Evolutionary conservation across 2,113 vertebrate genomes (phyloP).

Genomic region (Microcebus murinus): DNA sequence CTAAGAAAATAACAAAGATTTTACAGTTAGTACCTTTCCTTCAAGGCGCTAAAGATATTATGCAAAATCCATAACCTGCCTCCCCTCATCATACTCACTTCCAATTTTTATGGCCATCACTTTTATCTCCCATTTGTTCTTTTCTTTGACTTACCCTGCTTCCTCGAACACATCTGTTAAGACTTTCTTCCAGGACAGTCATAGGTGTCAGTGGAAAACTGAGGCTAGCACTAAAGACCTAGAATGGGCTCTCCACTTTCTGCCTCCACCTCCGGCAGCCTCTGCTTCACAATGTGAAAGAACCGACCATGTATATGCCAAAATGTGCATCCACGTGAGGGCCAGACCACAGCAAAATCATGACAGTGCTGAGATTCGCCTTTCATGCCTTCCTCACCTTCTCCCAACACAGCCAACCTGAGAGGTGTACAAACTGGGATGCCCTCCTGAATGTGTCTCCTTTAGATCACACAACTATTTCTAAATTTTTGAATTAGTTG

Average conservation of each 20-base stretch:
- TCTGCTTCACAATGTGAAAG: background rate
- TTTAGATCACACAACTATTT: background rate
- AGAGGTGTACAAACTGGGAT: background rate
- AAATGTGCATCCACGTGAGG: background rate
- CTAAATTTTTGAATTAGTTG: background rate
- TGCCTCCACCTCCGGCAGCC: background rate
- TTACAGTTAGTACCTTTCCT: background rate
- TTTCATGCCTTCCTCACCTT: background rate
- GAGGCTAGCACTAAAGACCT: background rate
- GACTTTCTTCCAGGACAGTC: background rate
- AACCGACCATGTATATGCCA: background rate
- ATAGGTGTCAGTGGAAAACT: background rate
- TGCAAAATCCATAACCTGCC: background rate
- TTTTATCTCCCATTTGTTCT: background rate
- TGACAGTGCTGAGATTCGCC: fast-evolving
- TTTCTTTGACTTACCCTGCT: background rate
- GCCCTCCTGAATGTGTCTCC: background rate
- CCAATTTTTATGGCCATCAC: background rate
- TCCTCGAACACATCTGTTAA: background rate
- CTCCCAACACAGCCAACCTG: background rate
- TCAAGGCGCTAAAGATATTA: background rate
- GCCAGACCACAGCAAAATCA: background rate
- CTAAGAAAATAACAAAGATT: background rate
- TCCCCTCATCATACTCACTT: background rate
- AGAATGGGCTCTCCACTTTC: background rate